Conservation (phyloP, 2,888 invertebrate species). For the Philonicus albiceps region DNA sequence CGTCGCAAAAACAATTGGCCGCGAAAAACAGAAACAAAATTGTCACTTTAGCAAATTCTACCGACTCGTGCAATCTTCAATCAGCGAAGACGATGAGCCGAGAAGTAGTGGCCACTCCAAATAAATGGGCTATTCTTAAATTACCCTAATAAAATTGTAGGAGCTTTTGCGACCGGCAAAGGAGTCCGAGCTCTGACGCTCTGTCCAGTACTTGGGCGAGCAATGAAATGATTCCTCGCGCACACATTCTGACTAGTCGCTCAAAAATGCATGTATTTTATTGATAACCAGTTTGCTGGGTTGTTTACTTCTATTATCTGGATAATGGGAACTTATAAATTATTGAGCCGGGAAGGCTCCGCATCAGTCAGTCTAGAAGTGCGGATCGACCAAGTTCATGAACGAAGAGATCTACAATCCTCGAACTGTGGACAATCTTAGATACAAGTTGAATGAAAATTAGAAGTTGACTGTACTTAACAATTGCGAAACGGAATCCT, state of each 20-base stretch:
- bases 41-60: not conserved
- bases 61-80: not conserved
- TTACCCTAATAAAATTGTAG: not conserved
- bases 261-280: not conserved
- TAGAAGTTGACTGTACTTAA: not conserved
- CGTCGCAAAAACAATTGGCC: not conserved
- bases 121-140: not conserved
- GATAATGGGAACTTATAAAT: conserved; percentile 22
- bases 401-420: not conserved
- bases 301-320: conserved; percentile 18
- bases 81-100: not conserved
- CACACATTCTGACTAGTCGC: not conserved
- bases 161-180: not conserved
- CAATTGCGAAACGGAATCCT: not conserved
- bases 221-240: not conserved
- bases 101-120: not conserved
- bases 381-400: conserved; percentile 9
- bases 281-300: not conserved
- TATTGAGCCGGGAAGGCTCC: conserved; percentile 2
- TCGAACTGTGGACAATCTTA: not conserved
- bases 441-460: not conserved
- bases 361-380: not conserved
- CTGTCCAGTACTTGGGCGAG: not conserved
- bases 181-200: not conserved
- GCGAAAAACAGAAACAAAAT: not conserved